These are phyloP conservation scores for Coturnix japonica DNA, from an alignment of 2,113 vertebrate genomes.

Conservation along the genomic window DNA sequence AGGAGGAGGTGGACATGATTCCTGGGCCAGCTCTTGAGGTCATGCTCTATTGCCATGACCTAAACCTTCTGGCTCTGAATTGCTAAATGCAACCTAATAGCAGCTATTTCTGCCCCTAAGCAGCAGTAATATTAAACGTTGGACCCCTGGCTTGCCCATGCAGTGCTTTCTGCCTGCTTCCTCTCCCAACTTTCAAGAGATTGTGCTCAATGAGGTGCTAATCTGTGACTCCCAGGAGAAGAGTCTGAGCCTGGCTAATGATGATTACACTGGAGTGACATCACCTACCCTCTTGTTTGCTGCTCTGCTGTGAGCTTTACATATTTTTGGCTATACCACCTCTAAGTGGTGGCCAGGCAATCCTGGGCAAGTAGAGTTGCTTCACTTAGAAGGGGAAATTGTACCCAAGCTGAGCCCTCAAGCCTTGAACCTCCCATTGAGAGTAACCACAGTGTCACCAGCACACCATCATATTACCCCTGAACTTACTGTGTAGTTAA, in stretches of 20 bases:
- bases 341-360: not conserved
- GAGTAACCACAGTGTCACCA: not conserved
- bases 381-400: not conserved
- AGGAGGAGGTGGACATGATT: not conserved
- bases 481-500: not conserved
- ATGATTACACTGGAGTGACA: not conserved
- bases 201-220: not conserved
- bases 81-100: constrained; percentile 26
- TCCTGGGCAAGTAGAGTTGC: not conserved
- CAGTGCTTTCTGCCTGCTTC: not conserved
- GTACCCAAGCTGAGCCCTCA: not conserved
- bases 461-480: not conserved
- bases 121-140: constrained; percentile 1
- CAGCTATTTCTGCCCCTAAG: constrained; percentile 50
- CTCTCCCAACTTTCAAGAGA: not conserved
- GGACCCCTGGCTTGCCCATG: not conserved
- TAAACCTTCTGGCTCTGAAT: constrained; percentile 42
- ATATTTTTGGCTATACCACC: not conserved
- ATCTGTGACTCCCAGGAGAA: not conserved
- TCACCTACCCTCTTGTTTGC: not conserved
- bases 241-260: not conserved
- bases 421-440: not conserved
- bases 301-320: not conserved
- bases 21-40: not conserved
- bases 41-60: not conserved